A percentile compares a stretch with the other conserved stretches of the same genome.
These are phyloP conservation scores for Dryadula phaetusa DNA, from an alignment of 2,888 invertebrate genomes.

Conservation along the genomic window DNA sequence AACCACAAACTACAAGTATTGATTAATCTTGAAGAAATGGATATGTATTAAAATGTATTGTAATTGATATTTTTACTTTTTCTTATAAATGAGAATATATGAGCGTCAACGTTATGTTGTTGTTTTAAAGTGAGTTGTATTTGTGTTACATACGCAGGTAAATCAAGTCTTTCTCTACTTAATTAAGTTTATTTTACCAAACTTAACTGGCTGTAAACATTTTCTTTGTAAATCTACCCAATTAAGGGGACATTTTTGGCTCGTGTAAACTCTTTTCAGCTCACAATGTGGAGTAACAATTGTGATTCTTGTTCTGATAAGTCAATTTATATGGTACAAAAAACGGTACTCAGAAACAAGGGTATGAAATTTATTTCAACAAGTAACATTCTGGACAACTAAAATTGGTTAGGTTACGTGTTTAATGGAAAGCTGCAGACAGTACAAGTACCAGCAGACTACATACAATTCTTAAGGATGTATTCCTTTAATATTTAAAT, in stretches of 20 bases:
- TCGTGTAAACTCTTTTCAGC: conserved; percentile 31
- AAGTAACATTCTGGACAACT: conserved; percentile 46
- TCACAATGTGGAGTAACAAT: conserved; percentile 41
- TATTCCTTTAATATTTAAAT: conserved; percentile 50
- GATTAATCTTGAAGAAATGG: not conserved
- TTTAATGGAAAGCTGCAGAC: conserved; percentile 57
- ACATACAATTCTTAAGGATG: conserved; percentile 50
- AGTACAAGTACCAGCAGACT: conserved; percentile 65
- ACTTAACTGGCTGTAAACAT: conserved; percentile 22
- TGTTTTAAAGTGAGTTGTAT: not conserved
- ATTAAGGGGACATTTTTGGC: conserved; percentile 39
- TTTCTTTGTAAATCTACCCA: conserved; percentile 37
- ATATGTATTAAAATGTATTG: not conserved
- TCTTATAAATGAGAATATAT: not conserved
- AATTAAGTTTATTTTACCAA: conserved; percentile 33
- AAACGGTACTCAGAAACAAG: conserved; percentile 48
- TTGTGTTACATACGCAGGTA: not conserved
- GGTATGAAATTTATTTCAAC: conserved; percentile 46
- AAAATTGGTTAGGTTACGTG: conserved; percentile 52
- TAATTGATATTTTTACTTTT: not conserved
- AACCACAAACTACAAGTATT: not conserved
- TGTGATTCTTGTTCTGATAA: conserved; percentile 46
- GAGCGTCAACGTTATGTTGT: not conserved
- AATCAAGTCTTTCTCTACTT: conserved; percentile 27
- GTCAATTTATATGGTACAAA: conserved; percentile 42